Evolutionary conservation across 2,888 invertebrate genomes (phyloP).

Genomic region (Acleris literana): DNA sequence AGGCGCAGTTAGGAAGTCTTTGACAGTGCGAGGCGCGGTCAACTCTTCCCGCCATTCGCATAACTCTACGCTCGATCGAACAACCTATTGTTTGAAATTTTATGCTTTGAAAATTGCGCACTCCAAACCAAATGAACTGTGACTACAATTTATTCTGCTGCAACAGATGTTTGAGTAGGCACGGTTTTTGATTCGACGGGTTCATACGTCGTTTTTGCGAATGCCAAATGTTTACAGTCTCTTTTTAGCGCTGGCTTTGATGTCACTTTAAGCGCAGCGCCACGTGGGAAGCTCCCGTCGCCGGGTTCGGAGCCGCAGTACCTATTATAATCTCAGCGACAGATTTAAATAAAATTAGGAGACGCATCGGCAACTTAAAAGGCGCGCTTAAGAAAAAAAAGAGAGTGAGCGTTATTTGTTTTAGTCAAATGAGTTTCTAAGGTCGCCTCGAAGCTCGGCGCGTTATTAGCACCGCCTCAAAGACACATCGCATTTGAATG

Average conservation of each 20-base stretch:
- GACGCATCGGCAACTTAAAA: conserved; percentile 67
- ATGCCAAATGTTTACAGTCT: conserved; percentile 33
- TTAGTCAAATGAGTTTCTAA: conserved; percentile 79
- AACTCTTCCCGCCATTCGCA: conserved; percentile 20
- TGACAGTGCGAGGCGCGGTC: conserved; percentile 19
- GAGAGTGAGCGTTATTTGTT: conserved; percentile 72
- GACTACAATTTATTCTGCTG: conserved; percentile 40
- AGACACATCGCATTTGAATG: conserved; percentile 78
- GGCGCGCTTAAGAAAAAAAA: conserved; percentile 65
- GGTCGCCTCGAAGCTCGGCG: conserved; percentile 58
- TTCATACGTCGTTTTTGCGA: conserved; percentile 7
- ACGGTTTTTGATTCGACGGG: neutral
- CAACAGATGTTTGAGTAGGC: conserved; percentile 33
- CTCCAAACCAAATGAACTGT: conserved; percentile 41
- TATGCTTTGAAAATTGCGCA: conserved; percentile 42
- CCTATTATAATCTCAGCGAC: conserved; percentile 47
- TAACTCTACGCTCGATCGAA: conserved; percentile 39
- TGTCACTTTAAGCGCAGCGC: conserved; percentile 23
- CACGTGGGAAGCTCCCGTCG: conserved; percentile 23
- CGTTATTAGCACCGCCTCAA: conserved; percentile 76
- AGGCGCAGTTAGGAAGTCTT: neutral
- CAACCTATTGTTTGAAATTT: conserved; percentile 44
- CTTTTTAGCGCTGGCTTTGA: conserved; percentile 32
- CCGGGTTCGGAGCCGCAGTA: conserved; percentile 19
- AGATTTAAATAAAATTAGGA: conserved; percentile 61